Evolutionary conservation across 2,888 invertebrate genomes (phyloP), one percentile per base, ranked within the genome.

Genomic region (Agrenia bidenticulata): DNA sequence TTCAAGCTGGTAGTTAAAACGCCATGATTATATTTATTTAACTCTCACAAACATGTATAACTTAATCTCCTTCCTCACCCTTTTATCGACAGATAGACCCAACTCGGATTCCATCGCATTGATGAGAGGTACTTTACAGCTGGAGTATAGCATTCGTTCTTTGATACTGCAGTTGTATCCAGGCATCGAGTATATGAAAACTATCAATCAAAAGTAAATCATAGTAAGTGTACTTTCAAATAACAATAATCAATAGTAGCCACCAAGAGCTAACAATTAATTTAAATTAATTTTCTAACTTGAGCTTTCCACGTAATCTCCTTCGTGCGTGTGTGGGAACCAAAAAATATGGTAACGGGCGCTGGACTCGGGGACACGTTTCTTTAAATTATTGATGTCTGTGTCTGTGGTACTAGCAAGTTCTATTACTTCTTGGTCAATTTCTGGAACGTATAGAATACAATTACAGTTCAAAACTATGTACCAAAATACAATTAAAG

Each of bases 111-210:
- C 87, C 69, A 97, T 87, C 19, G 88, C 86, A 71, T 92, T 90
- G 61, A 95, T 83, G 72, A 99, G 87, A 19, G 94, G 92, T 67
- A 88, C 91, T 81, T 97, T 98, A 81, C 97, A 97, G 78, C 96
- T 96, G 0, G 98, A 97, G 81, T 98, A 99, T 79, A 99, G 84
- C 99, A 99, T 99, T 76, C 97, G 85, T 80, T 99, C 98, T 78
- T 94, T 97, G 77, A 99, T 94, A 70, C 94, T 89, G 80, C 94
- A 95, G 69, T 85, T 89, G 80, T 95, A 96, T 2, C 97, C 96
- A 2, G 99, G 98, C 92, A 99, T 95, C 9, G 97, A 95, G 82
- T 99, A 99, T 78, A 99, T 92, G 81, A 99, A 99, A 68, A 99
- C 93, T 93, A 82, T 84, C 64, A 68, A 61, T 65, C 61, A 67